Percentiles rank a stretch among this genome's conserved stretches.
These are phyloP conservation scores for Steinernema scapterisci DNA, from an alignment of 2,888 invertebrate genomes.

Conservation along the genomic window DNA sequence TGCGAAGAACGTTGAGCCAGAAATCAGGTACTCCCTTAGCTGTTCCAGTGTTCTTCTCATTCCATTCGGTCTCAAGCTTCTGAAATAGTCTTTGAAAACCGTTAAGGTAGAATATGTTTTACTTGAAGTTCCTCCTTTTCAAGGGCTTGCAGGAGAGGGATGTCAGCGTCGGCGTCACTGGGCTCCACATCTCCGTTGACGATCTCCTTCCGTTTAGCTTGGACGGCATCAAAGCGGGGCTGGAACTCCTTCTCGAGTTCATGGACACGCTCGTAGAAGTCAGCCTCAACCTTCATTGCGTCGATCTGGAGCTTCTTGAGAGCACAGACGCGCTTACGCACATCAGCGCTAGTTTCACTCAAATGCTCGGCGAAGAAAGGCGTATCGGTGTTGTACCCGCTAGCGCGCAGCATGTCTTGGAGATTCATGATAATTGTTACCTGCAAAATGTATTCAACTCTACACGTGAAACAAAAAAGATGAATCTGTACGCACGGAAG, in stretches of 20 bases:
- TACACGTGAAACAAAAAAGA: neutral
- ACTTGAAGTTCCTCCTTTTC: conserved; percentile 48
- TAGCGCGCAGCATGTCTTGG: neutral
- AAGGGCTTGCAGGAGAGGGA: conserved; percentile 74
- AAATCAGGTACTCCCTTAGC: conserved; percentile 85
- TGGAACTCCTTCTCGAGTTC: conserved; percentile 88
- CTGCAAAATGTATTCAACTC: neutral
- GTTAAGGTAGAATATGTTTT: too few species aligned
- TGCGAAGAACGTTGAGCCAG: conserved; percentile 93
- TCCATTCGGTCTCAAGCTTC: conserved; percentile 41
- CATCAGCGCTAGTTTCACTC: conserved; percentile 12
- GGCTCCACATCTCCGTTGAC: conserved; percentile 81
- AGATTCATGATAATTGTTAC: conserved; percentile 11
- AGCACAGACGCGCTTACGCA: conserved; percentile 51
- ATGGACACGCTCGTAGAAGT: conserved; percentile 92
- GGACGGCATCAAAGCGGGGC: conserved; percentile 78
- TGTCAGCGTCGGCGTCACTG: conserved; percentile 83
- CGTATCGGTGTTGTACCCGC: neutral
- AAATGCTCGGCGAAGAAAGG: conserved; percentile 19
- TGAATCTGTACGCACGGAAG: neutral
- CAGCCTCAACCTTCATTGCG: conserved; percentile 79
- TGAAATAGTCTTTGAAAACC: conserved; percentile 31
- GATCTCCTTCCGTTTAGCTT: conserved; percentile 74
- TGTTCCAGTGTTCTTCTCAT: conserved; percentile 42
- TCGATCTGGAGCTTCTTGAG: conserved; percentile 62